Evolutionary conservation across 2,888 invertebrate species (phyloP), one percentile per base, ranked within the genome.

Genomic region (Ischnus inquisitorius): DNA sequence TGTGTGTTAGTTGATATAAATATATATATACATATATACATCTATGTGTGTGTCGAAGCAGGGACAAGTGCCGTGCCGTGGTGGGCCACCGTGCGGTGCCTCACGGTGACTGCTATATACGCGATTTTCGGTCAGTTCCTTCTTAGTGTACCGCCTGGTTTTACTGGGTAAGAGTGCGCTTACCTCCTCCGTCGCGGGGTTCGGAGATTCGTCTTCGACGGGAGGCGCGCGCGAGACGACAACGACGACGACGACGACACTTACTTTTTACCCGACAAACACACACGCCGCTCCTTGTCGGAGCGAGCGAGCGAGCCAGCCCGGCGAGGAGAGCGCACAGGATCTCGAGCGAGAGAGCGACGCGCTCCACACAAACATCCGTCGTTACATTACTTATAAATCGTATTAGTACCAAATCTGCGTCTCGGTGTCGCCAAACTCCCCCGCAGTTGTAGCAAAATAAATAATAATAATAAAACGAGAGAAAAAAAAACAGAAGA

Each of bases 11-110:
- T 64, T 46, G 2, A 10, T 34, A 25, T 28, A 6, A 41, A 10
- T 54, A 16, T 39, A 39, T 39, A 39, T 41, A 39, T 19, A 75
- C 28, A 28, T 28, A 60, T 75, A 48, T 51, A 75, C 34, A 46
- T 46, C 16, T 19, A 57, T 74, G 62, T 6, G 62, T 16, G 74
- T 46, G 46, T 48, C n/a, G 69, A 19, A 64, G 72, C 54, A 68
- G 75, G 77, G 74, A 83, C 78, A 85, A 85, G 85, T 85, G 82
- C 75, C 75, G 82, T 82, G 79, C 76, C 69, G 85, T 85, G 76
- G 82, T 79, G 83, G 77, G 80, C 69, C 83, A 75, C 80, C 82
- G 79, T 76, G 80, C 80, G 77, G 74, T 83, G 85, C 81, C 74
- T 60, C 82, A 74, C 82, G 77, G 39, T 51, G 74, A 64, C 60